Evolutionary conservation across 2,797 vertebrate genomes (phyloP), one percentile per base, ranked within the genome.

Genomic region (Spinus pinus): DNA sequence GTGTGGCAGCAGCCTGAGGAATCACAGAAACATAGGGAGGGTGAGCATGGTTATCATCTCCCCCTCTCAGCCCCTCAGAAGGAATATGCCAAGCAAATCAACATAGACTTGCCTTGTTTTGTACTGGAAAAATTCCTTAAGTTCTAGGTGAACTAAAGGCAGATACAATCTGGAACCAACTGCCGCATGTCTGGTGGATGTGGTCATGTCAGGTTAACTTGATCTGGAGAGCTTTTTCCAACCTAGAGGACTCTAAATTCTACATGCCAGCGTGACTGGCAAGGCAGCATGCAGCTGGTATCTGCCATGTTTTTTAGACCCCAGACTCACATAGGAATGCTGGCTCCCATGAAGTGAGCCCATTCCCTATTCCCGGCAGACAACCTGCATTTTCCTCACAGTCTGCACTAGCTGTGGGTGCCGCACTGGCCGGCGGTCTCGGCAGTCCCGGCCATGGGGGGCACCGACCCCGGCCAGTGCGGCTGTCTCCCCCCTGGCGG

Each of bases 141-240:
- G 14, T 56, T 74, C 30, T 7, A 46, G 18, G 9, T 10, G 28
- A 42, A 24, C 22, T 39, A 39, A 51, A 41, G 9, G 31, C 5
- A 69, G 1, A 0, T 3, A 18, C 17, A 7, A 60, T 3, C 50
- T 39, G 25, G 58, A 51, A 51, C 22, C 23, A 37, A 61, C 17
- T 15, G 46, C 58, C 25, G 8, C 3, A 0, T 4, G 25, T 14
- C 44, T 57, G 13, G 1, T 17, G 24, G 46, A 20, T 3, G 1
- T 18, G 3, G 12, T 6, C 35, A 33, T 0, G 31, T 31, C 41
- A 39, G 7, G 22, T 65, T 71, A 71, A 58, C 33, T 50, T 10
- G 0, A n/a, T 14, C 28, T 37, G 35, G 22, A 39, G 20, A 6
- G 12, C 5, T 18, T 44, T 33, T 39, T 33, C 42, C 42, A 69